Evolutionary conservation across 2,113 vertebrate genomes (phyloP).

Genomic region (Cariama cristata): DNA sequence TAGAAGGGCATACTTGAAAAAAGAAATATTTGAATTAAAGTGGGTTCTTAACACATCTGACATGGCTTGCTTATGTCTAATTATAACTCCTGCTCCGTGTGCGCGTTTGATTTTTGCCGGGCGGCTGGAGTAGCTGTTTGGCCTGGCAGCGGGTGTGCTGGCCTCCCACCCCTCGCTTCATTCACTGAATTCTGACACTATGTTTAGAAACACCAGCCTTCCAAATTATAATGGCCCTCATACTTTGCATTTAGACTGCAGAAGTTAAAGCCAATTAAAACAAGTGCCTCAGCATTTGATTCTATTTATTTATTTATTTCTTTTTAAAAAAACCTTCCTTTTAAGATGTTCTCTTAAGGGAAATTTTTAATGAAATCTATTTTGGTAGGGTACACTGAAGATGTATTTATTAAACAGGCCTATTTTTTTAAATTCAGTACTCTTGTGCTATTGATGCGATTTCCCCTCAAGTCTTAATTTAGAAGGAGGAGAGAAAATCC

Average conservation of each 20-base stretch:
- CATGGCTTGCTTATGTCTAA: neutral
- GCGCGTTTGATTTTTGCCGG: neutral
- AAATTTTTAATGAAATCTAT: neutral
- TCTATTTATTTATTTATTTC: neutral
- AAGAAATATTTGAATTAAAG: neutral
- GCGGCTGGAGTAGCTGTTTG: neutral
- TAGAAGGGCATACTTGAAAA: neutral
- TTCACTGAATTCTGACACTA: slow-evolving; percentile 3
- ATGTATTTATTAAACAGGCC: neutral
- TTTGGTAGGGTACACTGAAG: neutral
- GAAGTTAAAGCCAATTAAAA: neutral
- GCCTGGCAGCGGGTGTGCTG: neutral
- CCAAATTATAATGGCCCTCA: neutral
- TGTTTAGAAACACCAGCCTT: slow-evolving; percentile 14
- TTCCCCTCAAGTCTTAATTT: neutral
- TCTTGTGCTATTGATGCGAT: neutral
- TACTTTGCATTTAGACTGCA: neutral
- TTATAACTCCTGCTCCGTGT: neutral
- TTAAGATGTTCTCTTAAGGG: neutral
- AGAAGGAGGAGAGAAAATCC: neutral
- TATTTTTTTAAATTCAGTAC: neutral
- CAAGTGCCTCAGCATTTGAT: neutral
- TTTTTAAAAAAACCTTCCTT: neutral
- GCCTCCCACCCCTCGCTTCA: neutral
- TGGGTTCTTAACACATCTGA: neutral